Conservation (phyloP, 2,888 invertebrate species). For the Steinernema hermaphroditum region DNA sequence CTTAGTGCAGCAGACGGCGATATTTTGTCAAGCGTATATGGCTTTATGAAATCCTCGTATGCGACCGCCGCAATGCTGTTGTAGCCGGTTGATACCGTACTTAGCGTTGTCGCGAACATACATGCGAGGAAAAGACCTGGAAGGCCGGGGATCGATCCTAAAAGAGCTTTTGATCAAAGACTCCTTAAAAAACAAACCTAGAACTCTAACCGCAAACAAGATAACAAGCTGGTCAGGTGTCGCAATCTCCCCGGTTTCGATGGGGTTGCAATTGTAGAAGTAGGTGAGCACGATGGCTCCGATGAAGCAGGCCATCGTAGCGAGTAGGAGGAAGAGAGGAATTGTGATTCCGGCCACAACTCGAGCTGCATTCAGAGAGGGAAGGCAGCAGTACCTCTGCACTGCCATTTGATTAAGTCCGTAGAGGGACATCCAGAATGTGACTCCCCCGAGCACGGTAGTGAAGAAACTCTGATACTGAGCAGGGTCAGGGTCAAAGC, state of each 20-base stretch:
- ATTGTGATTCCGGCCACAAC: constrained; percentile 35
- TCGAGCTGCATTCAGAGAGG: constrained; percentile 14
- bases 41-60: constrained; percentile 35
- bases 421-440: constrained; percentile 34
- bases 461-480: constrained; percentile 15
- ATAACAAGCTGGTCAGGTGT: constrained; percentile 32
- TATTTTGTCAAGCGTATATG: constrained; percentile 30
- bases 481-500: constrained; percentile 12
- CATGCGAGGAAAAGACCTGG: constrained; percentile 35
- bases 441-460: constrained; percentile 19
- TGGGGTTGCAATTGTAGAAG: constrained; percentile 39
- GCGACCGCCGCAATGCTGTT: constrained; percentile 34
- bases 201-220: constrained; percentile 30
- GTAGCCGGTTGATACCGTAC: constrained; percentile 35
- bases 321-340: constrained; percentile 35
- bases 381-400: constrained; percentile 33
- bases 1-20: neutral
- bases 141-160: constrained; percentile 21
- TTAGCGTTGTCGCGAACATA: constrained; percentile 33
- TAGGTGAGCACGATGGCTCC: constrained; percentile 38
- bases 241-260: constrained; percentile 23
- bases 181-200: constrained; percentile 8
- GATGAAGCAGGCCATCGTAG: constrained; percentile 34
- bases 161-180: neutral
- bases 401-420: constrained; percentile 36